These are phyloP conservation scores for Solen grandis DNA, from an alignment of 1,140 invertebrate genomes.

Conservation along the genomic window DNA sequence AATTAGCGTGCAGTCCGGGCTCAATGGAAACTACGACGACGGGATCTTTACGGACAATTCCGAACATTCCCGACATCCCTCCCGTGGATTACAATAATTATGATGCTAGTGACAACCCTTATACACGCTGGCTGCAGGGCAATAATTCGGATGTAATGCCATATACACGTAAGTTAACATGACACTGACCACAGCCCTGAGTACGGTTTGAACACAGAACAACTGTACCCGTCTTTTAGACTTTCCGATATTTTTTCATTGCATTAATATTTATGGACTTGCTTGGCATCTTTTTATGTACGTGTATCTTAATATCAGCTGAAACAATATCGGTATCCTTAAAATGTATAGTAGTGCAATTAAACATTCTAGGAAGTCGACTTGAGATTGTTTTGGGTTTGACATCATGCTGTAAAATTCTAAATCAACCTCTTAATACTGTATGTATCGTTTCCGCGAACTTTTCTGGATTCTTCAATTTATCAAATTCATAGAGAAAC, in stretches of 20 bases:
- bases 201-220: background rate
- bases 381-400: too few species aligned
- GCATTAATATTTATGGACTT: background rate
- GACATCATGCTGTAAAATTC: too few species aligned
- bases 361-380: too few species aligned
- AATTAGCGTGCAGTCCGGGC: conserved; percentile 60
- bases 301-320: too few species aligned
- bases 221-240: conserved; percentile 3
- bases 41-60: conserved; percentile 55
- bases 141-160: conserved; percentile 67
- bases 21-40: conserved; percentile 53
- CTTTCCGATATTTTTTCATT: background rate
- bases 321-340: too few species aligned
- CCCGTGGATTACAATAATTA: conserved; percentile 62
- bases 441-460: too few species aligned
- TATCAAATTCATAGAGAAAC: too few species aligned
- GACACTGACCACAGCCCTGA: background rate
- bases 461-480: too few species aligned
- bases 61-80: conserved; percentile 60
- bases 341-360: too few species aligned
- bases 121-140: conserved; percentile 75
- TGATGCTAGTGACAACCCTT: conserved; percentile 73
- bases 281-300: too few species aligned
- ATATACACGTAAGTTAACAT: conserved; percentile 67
- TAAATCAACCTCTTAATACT: too few species aligned